Base-by-base conservation (phyloP, 2,888 invertebrate species). In the Pseudolycoriella hygida region DNA sequence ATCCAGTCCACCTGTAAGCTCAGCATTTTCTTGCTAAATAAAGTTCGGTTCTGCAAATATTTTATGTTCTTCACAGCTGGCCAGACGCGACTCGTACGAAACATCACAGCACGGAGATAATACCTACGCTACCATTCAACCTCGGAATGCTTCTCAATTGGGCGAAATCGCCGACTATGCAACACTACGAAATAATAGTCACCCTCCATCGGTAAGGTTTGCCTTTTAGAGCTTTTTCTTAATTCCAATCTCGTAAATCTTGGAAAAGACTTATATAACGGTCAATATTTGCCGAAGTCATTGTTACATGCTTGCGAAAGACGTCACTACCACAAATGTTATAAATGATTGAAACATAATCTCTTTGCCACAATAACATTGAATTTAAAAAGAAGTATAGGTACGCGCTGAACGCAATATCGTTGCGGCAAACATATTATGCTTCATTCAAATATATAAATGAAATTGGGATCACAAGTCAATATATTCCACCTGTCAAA, bases 41-140 rank as follows among this genome's bases (percentile, higher is more conserved):
- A 31, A 10, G 11, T 31, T 6, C 31, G 31, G 11, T 31, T 31
- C 11, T 10, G 31, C 8, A 31, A 31, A 31, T 10, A 38, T 19
- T 31, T 42, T 45, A 12, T 12, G 32, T 40, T n/a, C n/a, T n/a
- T n/a, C n/a, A n/a, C 34, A 34, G 15, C 49, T 64, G 47, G 63
- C 62, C 46, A 57, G 60, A 51, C 57, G 62, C 40, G 59, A 57
- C 52, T 60, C 62, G 6, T 55, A 61, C 43, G 62, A 62, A 50
- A 60, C 60, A 47, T 56, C 58, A 45, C 65, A 63, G 51, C 55
- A 58, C 41, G 60, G 64, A 46, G 66, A 66, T 47, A 66, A 66
- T 49, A 66, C 64, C 2, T 66, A 66, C 50, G 66, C 66, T 44
- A 66, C 66, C 18, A 66, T 66, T 49, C 63, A 64, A 49, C 64